Conservation (phyloP, 2,888 invertebrate genomes). For the Megamerina dolium region DNA sequence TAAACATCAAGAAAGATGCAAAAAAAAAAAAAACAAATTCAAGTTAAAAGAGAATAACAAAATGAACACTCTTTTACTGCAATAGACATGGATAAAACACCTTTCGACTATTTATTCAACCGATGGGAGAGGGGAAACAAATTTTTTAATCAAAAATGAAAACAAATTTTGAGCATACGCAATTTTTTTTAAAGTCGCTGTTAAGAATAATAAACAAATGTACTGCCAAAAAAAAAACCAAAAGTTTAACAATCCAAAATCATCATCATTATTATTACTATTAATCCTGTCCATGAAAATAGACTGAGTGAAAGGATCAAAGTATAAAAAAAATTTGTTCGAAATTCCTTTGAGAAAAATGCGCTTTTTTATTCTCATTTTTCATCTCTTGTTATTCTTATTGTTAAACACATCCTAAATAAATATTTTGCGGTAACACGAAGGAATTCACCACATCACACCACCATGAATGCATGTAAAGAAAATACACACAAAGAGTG, state of each 20-base stretch:
- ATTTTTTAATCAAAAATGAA: constrained; percentile 9
- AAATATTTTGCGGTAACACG: constrained; percentile 17
- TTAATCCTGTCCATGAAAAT: too few relatives aligned
- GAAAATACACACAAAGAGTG: background rate
- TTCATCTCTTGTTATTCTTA: too few relatives aligned
- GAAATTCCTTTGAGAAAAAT: constrained; percentile 6
- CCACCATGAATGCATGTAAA: background rate
- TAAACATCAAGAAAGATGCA: background rate
- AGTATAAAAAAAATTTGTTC: too few relatives aligned
- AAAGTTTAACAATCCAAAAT: too few relatives aligned
- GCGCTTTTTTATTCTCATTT: constrained; percentile 1
- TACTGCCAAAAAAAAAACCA: background rate
- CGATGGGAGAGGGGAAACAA: too few relatives aligned
- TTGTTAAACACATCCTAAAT: constrained; percentile 20
- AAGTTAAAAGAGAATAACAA: too few relatives aligned
- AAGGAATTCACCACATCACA: background rate
- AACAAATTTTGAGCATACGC: constrained; percentile 9
- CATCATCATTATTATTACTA: too few relatives aligned
- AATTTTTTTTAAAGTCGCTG: constrained; percentile 8
- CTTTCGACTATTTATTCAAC: too few relatives aligned
- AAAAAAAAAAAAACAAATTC: too few relatives aligned
- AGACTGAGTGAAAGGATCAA: too few relatives aligned
- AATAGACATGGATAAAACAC: too few relatives aligned
- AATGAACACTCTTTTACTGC: too few relatives aligned
- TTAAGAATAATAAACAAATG: constrained; percentile 11